A percentile compares a stretch with the other conserved stretches of the same genome.
phyloP scores from a whole-genome alignment of 1,140 invertebrate species.

The Drosophila chauvacae region DNA sequence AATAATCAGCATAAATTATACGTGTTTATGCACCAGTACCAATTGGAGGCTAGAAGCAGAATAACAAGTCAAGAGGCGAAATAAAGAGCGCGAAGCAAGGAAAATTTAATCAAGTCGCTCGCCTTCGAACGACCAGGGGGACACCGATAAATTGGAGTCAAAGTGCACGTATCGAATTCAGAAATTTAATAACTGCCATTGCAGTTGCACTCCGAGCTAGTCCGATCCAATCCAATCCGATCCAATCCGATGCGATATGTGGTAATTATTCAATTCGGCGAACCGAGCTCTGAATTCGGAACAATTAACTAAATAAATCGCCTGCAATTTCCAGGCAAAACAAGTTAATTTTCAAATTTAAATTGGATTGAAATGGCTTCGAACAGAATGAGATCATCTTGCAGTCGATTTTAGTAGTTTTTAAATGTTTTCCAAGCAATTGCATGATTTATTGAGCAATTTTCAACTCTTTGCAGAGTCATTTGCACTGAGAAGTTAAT shows the following conservation, averaged over 20 bases:
- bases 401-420: background rate
- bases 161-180: conserved; percentile 55
- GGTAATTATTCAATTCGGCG: conserved; percentile 36
- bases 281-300: conserved; percentile 20
- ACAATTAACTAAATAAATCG: conserved; percentile 47
- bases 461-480: background rate
- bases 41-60: conserved; percentile 21
- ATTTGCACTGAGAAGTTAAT: background rate
- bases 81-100: background rate
- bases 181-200: conserved; percentile 51
- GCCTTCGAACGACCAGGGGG: conserved; percentile 34
- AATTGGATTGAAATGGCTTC: conserved; percentile 16
- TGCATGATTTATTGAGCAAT: conserved; percentile 6
- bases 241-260: background rate
- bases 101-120: conserved; percentile 49
- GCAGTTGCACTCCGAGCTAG: conserved; percentile 10
- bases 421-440: conserved; percentile 6
- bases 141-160: conserved; percentile 53
- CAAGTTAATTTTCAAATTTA: conserved; percentile 37
- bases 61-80: conserved; percentile 6
- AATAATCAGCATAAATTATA: conserved; percentile 51
- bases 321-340: conserved; percentile 7
- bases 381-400: conserved; percentile 23
- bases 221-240: background rate
- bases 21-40: conserved; percentile 19